A percentile compares a stretch with the other conserved stretches of the same genome.
Conservation (phyloP, 2,797 vertebrate genomes). For the Sternarchorhynchus goeldii region DNA sequence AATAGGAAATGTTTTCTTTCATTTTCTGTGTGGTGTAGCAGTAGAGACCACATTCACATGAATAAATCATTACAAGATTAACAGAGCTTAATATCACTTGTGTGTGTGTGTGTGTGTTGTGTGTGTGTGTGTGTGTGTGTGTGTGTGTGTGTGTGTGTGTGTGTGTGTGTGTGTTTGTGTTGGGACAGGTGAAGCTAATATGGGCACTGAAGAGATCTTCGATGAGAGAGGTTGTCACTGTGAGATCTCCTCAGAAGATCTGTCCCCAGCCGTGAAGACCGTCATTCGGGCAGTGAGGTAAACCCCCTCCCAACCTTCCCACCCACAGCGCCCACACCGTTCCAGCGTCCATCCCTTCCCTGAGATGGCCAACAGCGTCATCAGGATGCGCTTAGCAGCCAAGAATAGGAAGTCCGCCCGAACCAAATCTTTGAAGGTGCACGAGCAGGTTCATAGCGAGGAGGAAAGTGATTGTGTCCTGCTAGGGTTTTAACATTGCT, state of each 20-base stretch:
- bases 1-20: not conserved
- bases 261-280: conserved; percentile 90
- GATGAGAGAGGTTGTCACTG: conserved; percentile 95
- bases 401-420: no score
- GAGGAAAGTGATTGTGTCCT: no score
- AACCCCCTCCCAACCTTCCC: conserved; percentile 50
- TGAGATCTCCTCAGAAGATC: conserved; percentile 92
- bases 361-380: no score
- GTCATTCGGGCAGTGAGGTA: conserved; percentile 97
- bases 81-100: conserved; percentile 1
- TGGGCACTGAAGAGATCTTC: conserved; percentile 86
- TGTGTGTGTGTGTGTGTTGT: not conserved
- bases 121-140: conserved; percentile 39
- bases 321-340: no score
- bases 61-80: conserved; percentile 27
- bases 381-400: no score
- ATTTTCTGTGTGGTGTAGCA: conserved; percentile 17
- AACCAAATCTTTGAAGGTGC: no score
- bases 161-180: conserved; percentile 38
- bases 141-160: conserved; percentile 43
- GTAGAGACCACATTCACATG: not conserved
- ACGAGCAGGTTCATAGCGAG: no score
- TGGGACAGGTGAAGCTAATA: conserved; percentile 81
- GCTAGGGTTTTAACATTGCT: no score
- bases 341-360: no score